phyloP scores from a whole-genome alignment of 2,888 invertebrate species.

The Allygus modestus region DNA sequence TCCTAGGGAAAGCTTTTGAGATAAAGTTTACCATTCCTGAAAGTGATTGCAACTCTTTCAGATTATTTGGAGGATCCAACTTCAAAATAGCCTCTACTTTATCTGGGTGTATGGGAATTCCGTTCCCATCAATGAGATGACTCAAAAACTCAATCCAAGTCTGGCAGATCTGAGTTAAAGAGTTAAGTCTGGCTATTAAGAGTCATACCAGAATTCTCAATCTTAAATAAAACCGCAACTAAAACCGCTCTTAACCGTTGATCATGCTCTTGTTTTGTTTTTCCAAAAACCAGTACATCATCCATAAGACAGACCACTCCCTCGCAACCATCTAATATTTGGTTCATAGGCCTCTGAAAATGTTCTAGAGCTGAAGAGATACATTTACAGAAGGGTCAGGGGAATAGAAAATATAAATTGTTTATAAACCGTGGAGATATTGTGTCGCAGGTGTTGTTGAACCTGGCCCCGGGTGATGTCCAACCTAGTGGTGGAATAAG shows the following conservation, averaged over 20 bases:
- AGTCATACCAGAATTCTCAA: not conserved
- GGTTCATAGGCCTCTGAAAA: not conserved
- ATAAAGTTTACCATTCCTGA: not conserved
- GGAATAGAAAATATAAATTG: too few species aligned
- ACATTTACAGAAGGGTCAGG: too few species aligned
- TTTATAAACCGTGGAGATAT: too few species aligned
- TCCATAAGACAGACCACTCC: not conserved
- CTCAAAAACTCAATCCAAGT: not conserved
- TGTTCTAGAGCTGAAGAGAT: not conserved
- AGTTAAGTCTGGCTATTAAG: not conserved
- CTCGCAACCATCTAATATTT: not conserved
- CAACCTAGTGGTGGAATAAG: too few species aligned
- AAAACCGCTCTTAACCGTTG: not conserved
- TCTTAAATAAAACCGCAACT: not conserved
- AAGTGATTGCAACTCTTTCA: not conserved
- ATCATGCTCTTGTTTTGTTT: slow-evolving; percentile 1
- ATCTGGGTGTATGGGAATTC: not conserved
- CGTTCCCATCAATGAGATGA: not conserved
- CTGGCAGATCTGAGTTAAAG: not conserved
- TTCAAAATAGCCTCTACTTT: not conserved
- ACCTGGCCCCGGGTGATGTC: slow-evolving; percentile 72
- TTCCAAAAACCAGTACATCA: not conserved
- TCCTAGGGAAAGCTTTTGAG: too few species aligned
- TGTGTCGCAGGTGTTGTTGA: slow-evolving; percentile 29
- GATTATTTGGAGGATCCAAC: not conserved